Conservation (phyloP, 2,113 vertebrate genomes). For the Tragelaphus buxtoni region DNA sequence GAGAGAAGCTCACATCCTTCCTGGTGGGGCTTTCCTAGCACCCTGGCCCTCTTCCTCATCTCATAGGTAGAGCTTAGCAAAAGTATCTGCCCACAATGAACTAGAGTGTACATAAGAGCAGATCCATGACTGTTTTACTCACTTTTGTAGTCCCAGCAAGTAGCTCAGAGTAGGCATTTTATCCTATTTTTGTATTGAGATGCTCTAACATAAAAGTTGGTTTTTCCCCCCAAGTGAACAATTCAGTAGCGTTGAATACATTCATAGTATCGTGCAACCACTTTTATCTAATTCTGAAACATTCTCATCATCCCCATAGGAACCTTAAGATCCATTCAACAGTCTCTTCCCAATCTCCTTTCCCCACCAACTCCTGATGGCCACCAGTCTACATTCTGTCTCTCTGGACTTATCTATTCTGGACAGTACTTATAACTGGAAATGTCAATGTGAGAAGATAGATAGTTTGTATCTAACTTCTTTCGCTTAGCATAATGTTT, state of each 20-base stretch:
- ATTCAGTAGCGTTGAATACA: background rate
- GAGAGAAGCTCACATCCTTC: background rate
- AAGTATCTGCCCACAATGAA: background rate
- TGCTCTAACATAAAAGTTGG: background rate
- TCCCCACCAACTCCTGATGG: background rate
- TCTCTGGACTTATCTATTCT: background rate
- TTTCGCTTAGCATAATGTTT: background rate
- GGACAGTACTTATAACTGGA: background rate
- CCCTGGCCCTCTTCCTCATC: background rate
- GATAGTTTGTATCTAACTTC: background rate
- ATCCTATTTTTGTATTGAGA: too few species aligned
- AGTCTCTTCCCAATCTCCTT: background rate
- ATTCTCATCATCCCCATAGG: background rate
- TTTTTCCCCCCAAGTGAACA: background rate
- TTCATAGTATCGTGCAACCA: fast-evolving
- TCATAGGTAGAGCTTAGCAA: background rate
- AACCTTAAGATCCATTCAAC: background rate
- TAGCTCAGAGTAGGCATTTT: background rate
- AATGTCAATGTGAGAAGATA: background rate
- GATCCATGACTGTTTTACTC: background rate
- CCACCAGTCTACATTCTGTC: background rate
- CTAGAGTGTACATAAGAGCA: fast-evolving
- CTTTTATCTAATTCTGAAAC: background rate
- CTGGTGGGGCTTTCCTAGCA: background rate
- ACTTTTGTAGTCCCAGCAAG: background rate